A percentile compares a stretch with the other conserved stretches of the same genome.
Evolutionary conservation across 2,797 vertebrate species (phyloP).

Genomic region (Prionace glauca): DNA sequence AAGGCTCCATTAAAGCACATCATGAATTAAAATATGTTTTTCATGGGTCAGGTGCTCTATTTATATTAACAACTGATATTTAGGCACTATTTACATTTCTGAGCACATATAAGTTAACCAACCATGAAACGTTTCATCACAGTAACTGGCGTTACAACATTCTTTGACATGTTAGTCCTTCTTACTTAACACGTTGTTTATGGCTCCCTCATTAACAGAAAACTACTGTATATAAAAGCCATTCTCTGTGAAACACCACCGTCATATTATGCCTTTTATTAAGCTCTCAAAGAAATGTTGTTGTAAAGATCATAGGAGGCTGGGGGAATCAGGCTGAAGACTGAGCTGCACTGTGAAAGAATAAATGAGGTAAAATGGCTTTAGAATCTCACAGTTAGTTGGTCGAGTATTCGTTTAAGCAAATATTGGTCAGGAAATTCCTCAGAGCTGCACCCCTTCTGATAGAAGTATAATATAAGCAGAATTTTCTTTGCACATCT

Average conservation of each 20-base stretch:
- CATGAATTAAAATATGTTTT: conserved; percentile 15
- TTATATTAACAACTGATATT: conserved; percentile 36
- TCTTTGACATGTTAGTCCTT: conserved; percentile 33
- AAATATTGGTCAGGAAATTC: background rate
- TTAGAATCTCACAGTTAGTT: background rate
- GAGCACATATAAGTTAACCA: conserved; percentile 34
- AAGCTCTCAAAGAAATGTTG: conserved; percentile 14
- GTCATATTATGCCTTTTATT: conserved; percentile 26
- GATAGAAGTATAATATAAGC: background rate
- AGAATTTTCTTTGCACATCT: background rate
- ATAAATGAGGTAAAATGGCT: background rate
- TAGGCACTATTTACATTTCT: conserved; percentile 37
- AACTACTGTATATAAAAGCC: conserved; percentile 35
- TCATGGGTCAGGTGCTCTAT: conserved; percentile 34
- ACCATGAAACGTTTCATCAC: conserved; percentile 32
- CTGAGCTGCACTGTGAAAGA: background rate
- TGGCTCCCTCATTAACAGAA: conserved; percentile 30
- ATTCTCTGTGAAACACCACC: conserved; percentile 32
- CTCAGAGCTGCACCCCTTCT: background rate
- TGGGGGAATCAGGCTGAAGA: background rate
- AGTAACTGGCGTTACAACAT: background rate
- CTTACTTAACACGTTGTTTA: conserved; percentile 37
- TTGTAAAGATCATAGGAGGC: background rate
- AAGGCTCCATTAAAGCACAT: conserved; percentile 15
- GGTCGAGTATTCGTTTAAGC: background rate